Evolutionary conservation across 2,113 vertebrate genomes (phyloP).

Genomic region (Cavia porcellus): DNA sequence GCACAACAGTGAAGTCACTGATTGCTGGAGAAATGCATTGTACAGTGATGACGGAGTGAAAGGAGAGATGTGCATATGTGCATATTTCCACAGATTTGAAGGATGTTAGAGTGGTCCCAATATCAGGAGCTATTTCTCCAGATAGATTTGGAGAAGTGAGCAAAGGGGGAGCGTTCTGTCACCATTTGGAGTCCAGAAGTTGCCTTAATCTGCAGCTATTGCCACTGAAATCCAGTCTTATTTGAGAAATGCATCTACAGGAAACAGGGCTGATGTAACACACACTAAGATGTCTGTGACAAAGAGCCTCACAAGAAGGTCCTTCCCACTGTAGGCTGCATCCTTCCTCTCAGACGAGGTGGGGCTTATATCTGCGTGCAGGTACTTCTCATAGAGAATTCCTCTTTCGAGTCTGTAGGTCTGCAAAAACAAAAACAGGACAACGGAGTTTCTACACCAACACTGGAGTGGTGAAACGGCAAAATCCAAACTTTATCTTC

Average conservation of each 20-base stretch:
- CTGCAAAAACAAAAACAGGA: background rate
- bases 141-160: background rate
- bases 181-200: background rate
- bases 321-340: background rate
- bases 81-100: background rate
- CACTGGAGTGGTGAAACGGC: background rate
- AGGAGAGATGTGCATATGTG: accelerated
- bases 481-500: background rate
- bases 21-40: background rate
- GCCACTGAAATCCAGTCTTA: background rate
- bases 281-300: background rate
- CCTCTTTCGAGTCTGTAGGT: background rate
- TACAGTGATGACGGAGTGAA: background rate
- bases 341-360: background rate
- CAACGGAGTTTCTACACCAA: background rate
- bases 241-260: background rate
- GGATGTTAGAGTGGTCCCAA: background rate
- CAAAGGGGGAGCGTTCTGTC: background rate
- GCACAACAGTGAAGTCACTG: background rate
- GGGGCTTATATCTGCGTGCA: accelerated
- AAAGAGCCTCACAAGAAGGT: background rate
- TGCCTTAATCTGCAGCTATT: background rate
- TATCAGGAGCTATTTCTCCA: background rate
- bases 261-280: background rate
- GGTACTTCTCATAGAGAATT: background rate